Percentiles rank a stretch among this genome's conserved stretches.
Conservation (phyloP, 2,888 invertebrate species). For the Laothoe populi region DNA sequence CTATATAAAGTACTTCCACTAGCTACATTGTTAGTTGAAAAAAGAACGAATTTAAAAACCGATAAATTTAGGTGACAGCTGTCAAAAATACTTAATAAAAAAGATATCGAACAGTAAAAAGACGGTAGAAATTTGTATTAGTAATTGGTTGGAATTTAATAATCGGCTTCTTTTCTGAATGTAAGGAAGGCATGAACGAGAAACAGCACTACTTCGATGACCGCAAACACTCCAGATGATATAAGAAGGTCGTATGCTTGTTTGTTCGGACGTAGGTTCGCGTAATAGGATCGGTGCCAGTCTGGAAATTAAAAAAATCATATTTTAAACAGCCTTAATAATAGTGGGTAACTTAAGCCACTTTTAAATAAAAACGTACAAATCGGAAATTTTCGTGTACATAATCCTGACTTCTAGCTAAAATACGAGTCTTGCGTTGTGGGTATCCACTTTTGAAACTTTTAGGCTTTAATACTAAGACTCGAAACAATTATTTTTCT, state of each 20-base stretch:
- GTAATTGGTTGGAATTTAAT: constrained; percentile 51
- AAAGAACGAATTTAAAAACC: background rate
- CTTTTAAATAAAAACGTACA: no score
- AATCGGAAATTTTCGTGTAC: no score
- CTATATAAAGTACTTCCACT: background rate
- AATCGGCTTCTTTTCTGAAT: constrained; percentile 82
- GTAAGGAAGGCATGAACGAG: constrained; percentile 86
- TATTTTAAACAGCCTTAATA: no score
- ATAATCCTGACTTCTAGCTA: no score
- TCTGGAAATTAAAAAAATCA: constrained; percentile 56
- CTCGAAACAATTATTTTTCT: no score
- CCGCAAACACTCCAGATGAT: constrained; percentile 86
- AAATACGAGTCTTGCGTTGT: no score
- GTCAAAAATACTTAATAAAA: background rate
- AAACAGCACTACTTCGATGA: constrained; percentile 85
- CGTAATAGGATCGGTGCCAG: constrained; percentile 79
- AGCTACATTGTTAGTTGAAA: background rate
- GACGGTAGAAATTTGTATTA: no score
- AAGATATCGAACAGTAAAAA: background rate
- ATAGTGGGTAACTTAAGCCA: no score
- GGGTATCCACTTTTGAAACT: no score
- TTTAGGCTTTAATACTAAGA: no score
- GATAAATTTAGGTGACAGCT: background rate
- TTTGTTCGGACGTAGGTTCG: constrained; percentile 86
- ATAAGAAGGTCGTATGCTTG: constrained; percentile 88